Base-by-base conservation (phyloP, 2,113 vertebrate genomes). In the Megalops atlanticus region DNA sequence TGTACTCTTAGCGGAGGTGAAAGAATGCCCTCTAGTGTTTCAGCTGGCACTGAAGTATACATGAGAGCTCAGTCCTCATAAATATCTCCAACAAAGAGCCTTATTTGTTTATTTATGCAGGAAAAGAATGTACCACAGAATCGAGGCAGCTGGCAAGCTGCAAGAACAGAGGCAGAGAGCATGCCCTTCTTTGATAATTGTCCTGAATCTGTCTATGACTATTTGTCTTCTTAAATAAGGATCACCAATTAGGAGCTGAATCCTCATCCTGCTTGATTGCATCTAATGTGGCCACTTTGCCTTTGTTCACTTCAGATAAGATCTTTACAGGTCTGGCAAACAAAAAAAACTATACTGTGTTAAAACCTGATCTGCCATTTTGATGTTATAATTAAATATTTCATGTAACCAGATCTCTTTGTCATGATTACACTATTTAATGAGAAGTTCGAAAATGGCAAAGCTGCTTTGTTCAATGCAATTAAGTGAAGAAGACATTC, bases 11-110 rank as follows among this genome's bases (percentile, higher is more conserved):
- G n/a, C 47, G n/a, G 31, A 76, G 52, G 80, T 24, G 58, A 76
- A 69, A 76, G 27, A 81, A 76, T n/a, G 74, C 80, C 80, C 80
- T 81, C 80, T 76, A 76, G 49, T 81, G 80, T 76, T 76, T 18
- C 24, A 21, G 64, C 11, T 33, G 11, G 15, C 41, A 41, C 2
- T 6, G 58, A 31, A 64, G n/a, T 27, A 8, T n/a, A 24, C 8
- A 10, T 10, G 58, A 31, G 58, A 64, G 24, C n/a, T 64, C n/a
- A 10, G 58, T n/a, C n/a, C 49, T 54, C 49, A 38, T 36, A 36
- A 36, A 38, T 8, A 38, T 71, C 4, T 38, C 31, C 33, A 71
- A 16, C 69, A 38, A 38, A 14, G 33, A 38, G 15, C 18, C 12
- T 4, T 5, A 35, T 38, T 15, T 36, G 69, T 71, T 71, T 71